Percentiles rank a stretch among this genome's conserved stretches.
These are phyloP conservation scores for Chitala chitala DNA, from an alignment of 2,113 vertebrate species.

Conservation along the genomic window DNA sequence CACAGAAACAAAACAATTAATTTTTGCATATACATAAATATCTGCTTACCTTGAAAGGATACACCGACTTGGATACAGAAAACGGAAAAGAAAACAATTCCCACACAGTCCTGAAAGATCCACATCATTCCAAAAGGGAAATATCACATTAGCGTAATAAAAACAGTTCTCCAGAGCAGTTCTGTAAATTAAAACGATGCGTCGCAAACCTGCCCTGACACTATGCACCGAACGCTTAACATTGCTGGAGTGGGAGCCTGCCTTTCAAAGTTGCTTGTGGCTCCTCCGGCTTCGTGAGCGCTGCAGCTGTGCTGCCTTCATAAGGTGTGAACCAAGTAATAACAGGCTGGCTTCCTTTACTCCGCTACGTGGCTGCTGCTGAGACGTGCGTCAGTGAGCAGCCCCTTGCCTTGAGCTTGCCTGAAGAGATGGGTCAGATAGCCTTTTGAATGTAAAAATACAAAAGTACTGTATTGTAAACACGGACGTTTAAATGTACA, in stretches of 20 bases:
- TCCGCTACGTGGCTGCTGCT: constrained; percentile 32
- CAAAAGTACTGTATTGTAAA: no score
- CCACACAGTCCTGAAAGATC: constrained; percentile 65
- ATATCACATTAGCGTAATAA: constrained; percentile 36
- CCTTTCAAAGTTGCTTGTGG: constrained; percentile 32
- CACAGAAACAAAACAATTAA: background rate
- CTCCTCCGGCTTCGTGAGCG: constrained; percentile 27
- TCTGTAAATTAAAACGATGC: constrained; percentile 44
- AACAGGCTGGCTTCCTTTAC: constrained; percentile 16
- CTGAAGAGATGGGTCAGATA: background rate
- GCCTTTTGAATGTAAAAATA: background rate
- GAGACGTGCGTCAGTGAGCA: constrained; percentile 39
- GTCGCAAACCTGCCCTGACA: constrained; percentile 29
- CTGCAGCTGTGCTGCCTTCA: constrained; percentile 41
- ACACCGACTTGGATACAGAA: constrained; percentile 64
- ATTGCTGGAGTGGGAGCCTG: constrained; percentile 49
- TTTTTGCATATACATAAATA: background rate
- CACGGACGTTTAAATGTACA: no score
- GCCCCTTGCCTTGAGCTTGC: constrained; percentile 24
- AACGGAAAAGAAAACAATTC: constrained; percentile 64
- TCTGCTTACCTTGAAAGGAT: constrained; percentile 61
- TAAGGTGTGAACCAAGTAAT: constrained; percentile 41
- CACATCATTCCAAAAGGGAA: constrained; percentile 59
- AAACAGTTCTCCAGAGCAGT: constrained; percentile 31
- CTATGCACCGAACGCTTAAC: constrained; percentile 41